Evolutionary conservation across 1,140 invertebrate species (phyloP).

Genomic region (Ridgeia piscesae): DNA sequence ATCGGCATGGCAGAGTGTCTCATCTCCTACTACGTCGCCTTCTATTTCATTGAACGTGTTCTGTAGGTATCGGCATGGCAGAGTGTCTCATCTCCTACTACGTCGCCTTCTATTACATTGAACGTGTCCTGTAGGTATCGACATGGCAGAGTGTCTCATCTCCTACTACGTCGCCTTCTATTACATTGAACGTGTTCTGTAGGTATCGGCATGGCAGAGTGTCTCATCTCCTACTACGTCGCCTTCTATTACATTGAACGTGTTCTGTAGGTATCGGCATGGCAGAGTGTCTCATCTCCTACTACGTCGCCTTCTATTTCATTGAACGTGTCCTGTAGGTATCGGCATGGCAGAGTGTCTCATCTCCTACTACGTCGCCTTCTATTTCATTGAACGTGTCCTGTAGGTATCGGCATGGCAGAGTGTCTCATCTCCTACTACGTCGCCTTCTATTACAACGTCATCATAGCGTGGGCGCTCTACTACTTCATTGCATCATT

Average conservation of each 20-base stretch:
- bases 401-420: slow-evolving; percentile 51
- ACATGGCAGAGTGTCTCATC: slow-evolving; percentile 67
- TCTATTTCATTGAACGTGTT: no score
- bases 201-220: slow-evolving; percentile 54
- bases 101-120: slow-evolving; percentile 99
- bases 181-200: no score
- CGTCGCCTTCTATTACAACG: slow-evolving; percentile 99
- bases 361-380: slow-evolving; percentile 97
- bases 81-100: slow-evolving; percentile 87
- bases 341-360: slow-evolving; percentile 61
- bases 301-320: slow-evolving; percentile 99
- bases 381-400: slow-evolving; percentile 78
- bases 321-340: no score
- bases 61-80: slow-evolving; percentile 51
- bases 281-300: slow-evolving; percentile 76
- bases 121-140: slow-evolving; percentile 52
- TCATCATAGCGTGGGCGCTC: slow-evolving; percentile 96
- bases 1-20: slow-evolving; percentile 61
- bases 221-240: slow-evolving; percentile 93
- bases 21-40: slow-evolving; percentile 97
- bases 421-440: slow-evolving; percentile 87
- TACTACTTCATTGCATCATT: slow-evolving; percentile 81
- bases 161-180: slow-evolving; percentile 99
- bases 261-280: slow-evolving; percentile 52
- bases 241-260: slow-evolving; percentile 99